These are phyloP conservation scores for Cassiopea xamachana DNA, from an alignment of 30 jellyfish, hydroid and myxozoan species.

Conservation along the genomic window DNA sequence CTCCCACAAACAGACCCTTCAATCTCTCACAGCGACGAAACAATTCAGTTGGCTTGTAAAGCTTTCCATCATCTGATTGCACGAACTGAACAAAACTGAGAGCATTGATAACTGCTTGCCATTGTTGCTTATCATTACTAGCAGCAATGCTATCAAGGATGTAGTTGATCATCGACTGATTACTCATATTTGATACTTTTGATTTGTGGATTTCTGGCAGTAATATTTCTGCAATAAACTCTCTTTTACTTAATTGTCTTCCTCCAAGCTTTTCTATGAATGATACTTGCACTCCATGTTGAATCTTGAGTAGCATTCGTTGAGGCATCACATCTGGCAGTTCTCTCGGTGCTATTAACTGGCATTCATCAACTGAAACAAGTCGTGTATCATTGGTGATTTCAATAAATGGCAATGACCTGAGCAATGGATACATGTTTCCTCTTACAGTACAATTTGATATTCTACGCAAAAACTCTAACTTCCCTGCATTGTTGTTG, in stretches of 20 bases:
- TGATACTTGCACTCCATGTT: neutral
- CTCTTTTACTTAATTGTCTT: neutral
- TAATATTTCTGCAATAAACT: conserved; percentile 3
- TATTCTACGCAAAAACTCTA: neutral
- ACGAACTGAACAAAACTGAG: conserved; percentile 15
- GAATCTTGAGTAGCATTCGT: neutral
- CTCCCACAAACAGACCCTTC: conserved; percentile 27
- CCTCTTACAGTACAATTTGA: neutral
- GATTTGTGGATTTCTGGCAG: conserved; percentile 17
- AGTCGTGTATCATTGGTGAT: neutral
- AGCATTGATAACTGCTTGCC: neutral
- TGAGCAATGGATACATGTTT: neutral
- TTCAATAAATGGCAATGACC: conserved; percentile 21
- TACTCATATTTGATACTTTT: neutral
- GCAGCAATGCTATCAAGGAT: neutral
- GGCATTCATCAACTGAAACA: conserved; percentile 15
- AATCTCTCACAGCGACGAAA: conserved; percentile 30
- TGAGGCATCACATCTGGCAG: conserved; percentile 18
- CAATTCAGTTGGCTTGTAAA: conserved; percentile 28
- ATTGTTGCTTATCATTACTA: neutral
- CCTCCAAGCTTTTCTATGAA: conserved; percentile 43
- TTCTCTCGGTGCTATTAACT: conserved; percentile 22
- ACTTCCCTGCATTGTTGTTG: neutral
- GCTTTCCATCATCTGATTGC: conserved; percentile 31
- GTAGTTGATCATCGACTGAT: neutral